Evolutionary conservation across 2,113 vertebrate species (phyloP), one percentile per base, ranked within the genome.

Genomic region (Ctenomys sociabilis): DNA sequence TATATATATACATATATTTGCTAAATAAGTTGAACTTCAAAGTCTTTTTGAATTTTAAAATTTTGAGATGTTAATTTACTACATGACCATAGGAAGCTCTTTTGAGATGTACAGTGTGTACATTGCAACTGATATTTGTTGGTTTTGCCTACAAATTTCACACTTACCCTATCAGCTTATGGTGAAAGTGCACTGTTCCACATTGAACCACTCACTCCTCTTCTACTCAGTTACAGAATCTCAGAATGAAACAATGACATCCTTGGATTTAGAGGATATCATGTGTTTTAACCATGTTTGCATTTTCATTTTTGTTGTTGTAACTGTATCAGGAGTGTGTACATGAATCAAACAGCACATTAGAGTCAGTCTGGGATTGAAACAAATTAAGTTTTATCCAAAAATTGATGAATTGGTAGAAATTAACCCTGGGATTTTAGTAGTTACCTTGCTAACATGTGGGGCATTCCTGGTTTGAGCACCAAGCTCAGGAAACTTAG

Each of bases 261-360:
- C 1, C 19, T 95, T 7, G 19, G n/a, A 45, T 85, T 43, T 37
- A 43, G 7, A 54, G n/a, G 52, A 64, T 0, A 82, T 3, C 21
- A 24, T 28, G 2, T 16, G 3, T 32, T 4, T 8, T 6, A 43
- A 11, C 73, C 72, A 17, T 2, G 3, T 3, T 7, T 52, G 26
- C 8, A 5, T n/a, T 40, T 68, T 40, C 16, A 14, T 64, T 87
- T 72, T 30, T 83, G 49, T 90, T 32, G 45, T 3, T 88, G 12
- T 7, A 35, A 1, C 17, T n/a, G 10, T 75, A 30, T 84, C n/a
- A 72, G 13, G 14, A 78, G 28, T 78, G 9, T 37, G n/a, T 49
- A 70, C 3, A 49, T 7, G 21, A 45, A 72, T 70, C 22, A 96
- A 82, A 22, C 4, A 37, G 40, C 21, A 64, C 32, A 63, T 4